A percentile compares a stretch with the other conserved stretches of the same genome.
These are phyloP conservation scores for Cephus cinctus DNA, from an alignment of 1,140 invertebrate genomes.

Conservation along the genomic window DNA sequence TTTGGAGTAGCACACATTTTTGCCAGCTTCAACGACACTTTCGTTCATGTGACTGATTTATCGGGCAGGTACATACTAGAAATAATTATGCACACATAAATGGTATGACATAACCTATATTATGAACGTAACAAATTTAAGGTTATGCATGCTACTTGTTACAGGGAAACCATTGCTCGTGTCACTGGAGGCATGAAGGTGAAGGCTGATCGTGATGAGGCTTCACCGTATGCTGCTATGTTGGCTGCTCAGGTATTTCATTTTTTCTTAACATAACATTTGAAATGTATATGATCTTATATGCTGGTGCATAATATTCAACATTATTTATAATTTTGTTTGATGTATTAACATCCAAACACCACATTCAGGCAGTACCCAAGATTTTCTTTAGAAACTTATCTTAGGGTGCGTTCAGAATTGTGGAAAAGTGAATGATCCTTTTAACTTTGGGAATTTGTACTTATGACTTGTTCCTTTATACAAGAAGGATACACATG, in stretches of 20 bases:
- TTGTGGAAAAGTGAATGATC: slow-evolving; percentile 39
- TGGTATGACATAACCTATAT: not conserved
- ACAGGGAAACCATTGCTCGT: slow-evolving; percentile 96
- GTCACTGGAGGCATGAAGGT: slow-evolving; percentile 99
- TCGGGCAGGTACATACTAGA: slow-evolving; percentile 75
- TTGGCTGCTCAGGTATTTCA: slow-evolving; percentile 91
- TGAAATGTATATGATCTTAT: slow-evolving; percentile 3
- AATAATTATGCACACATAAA: not conserved
- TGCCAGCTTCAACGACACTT: slow-evolving; percentile 99
- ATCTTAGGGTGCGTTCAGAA: slow-evolving; percentile 43
- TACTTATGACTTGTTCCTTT: slow-evolving; percentile 2
- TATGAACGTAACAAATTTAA: not conserved
- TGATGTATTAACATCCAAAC: not conserved
- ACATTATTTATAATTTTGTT: not conserved
- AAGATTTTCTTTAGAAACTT: slow-evolving; percentile 19
- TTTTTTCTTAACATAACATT: slow-evolving; percentile 12
- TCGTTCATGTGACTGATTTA: slow-evolving; percentile 99
- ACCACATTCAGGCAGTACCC: slow-evolving; percentile 43
- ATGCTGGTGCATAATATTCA: too few relatives aligned
- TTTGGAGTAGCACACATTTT: slow-evolving; percentile 99
- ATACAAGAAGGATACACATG: slow-evolving; percentile 6
- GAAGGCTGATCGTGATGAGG: slow-evolving; percentile 99
- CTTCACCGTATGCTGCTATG: slow-evolving; percentile 99
- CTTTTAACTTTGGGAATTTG: slow-evolving; percentile 16
- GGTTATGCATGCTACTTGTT: slow-evolving; percentile 27